Evolutionary conservation across 2,888 invertebrate species (phyloP), one percentile per base, ranked within the genome.

Genomic region (Pasiphila rectangulata): DNA sequence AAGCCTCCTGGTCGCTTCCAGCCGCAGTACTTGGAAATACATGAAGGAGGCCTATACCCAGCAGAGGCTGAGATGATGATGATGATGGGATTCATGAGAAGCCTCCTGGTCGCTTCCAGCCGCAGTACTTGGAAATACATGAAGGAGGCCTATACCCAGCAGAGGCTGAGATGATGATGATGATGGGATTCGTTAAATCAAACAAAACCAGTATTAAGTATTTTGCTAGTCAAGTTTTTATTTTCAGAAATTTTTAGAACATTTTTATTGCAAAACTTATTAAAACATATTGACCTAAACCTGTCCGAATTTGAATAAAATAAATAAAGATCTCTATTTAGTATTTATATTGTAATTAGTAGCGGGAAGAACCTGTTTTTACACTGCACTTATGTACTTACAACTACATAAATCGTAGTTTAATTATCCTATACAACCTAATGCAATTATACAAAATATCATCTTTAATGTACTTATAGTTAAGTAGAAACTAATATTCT

Each of bases 381-480:
- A 83, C 81, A 81, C 73, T 70, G 63, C 75, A 80, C 72, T 63
- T 73, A 75, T 65, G 64, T 65, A 65, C 64, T 64, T 72, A 75
- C 56, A 68, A 65, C 76, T 81, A 80, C 69, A 64, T 66, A 51
- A 67, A 73, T 72, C 72, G 71, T 75, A 59, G 51, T 58, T 71
- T 64, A 65, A 21, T 49, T 67, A 78, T 74, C 76, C 79, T 84
- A 85, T 81, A 86, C 84, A 87, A 86, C 84, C 85, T 82, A 83
- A 82, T 72, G 77, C 77, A 83, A 86, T 85, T 83, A 83, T 85
- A 87, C 83, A 86, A 85, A 86, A 84, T 84, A 86, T 80, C 69
- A 67, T 77, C 70, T 74, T 72, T 67, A 70, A 67, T 85, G 82
- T 84, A 83, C 83, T 83, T 80, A 80, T 66, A 57, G 71, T 71